Evolutionary conservation across 2,797 vertebrate genomes (phyloP), one percentile per base, ranked within the genome.

Genomic region (Pachyuromys duprasi): DNA sequence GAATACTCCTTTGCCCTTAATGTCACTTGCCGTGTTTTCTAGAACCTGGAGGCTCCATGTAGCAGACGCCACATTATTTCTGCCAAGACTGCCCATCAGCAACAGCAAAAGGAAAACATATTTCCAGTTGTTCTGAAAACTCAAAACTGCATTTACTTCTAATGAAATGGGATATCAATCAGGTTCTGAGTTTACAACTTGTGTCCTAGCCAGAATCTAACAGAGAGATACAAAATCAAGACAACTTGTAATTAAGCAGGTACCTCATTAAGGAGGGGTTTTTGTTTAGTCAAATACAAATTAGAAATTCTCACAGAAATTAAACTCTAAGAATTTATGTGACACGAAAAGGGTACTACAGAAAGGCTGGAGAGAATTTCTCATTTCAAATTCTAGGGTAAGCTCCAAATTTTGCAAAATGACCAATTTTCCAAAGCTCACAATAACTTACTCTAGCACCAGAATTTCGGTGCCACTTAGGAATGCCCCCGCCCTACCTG

Each of bases 101-200:
- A 49, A 82, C 36, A 63, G 63, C 33, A 36, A 74, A 39, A 86
- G n/a, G 89, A 80, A 95, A 84, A 89, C 70, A 49, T 11, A 53
- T 78, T 91, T 91, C 67, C 60, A 86, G 76, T 69, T 49, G 24
- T 82, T 67, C 26, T 76, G 69, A 89, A 87, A 94, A 82, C 62
- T 89, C 94, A 96, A 93, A 95, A 74, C 89, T 83, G 79, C 65
- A 74, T 75, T 91, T 36, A 80, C 78, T 82, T 92, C 89, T 86
- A 95, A 91, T 83, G 74, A 91, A 96, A 80, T 60, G 55, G 53
- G 76, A 93, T 78, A 60, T 83, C 79, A 91, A 86, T 69, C 42
- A 63, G 67, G 67, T 74, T 76, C 55, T 86, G 33, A 84, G 95
- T 96, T 95, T n/a, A 22, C 42, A 74, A 74, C 79, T 75, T 49